Conservation (phyloP, 2,797 vertebrate species). For the Pampus argenteus region DNA sequence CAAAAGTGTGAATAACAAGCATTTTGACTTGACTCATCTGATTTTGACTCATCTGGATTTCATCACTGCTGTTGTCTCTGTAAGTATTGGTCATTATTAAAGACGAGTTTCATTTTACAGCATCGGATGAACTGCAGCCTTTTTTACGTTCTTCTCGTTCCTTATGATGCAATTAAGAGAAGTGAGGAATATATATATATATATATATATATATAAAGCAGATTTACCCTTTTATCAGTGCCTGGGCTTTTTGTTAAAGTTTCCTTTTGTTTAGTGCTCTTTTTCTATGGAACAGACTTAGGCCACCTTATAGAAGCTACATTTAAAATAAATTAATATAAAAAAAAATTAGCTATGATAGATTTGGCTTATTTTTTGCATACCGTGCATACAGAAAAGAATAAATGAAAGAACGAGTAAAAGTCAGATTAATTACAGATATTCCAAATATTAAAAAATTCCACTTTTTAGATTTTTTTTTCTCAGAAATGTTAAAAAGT, state of each 20-base stretch:
- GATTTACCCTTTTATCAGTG: constrained; percentile 21
- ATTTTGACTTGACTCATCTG: no score
- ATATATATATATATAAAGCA: neutral
- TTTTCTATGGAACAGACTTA: constrained; percentile 1
- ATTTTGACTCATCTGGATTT: neutral
- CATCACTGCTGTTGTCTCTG: neutral
- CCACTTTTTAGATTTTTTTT: constrained; percentile 6
- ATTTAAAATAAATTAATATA: neutral
- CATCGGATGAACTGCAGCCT: constrained; percentile 24
- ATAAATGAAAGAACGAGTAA: neutral
- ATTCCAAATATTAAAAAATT: constrained; percentile 1
- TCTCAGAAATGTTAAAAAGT: constrained; percentile 20
- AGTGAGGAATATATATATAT: constrained; percentile 3
- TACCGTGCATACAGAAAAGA: constrained; percentile 1
- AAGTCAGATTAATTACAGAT: neutral
- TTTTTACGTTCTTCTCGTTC: constrained; percentile 20
- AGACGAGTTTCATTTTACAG: constrained; percentile 3
- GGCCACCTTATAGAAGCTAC: neutral
- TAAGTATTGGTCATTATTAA: neutral
- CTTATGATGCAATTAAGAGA: constrained; percentile 3
- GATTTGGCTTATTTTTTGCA: constrained; percentile 8
- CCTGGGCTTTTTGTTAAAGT: constrained; percentile 26
- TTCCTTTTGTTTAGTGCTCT: constrained; percentile 6
- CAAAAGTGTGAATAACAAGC: constrained; percentile 12
- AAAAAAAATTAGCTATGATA: neutral